A percentile compares a stretch with the other conserved stretches of the same genome.
phyloP scores from a whole-genome alignment of 2,797 vertebrate genomes.

The Chloroceryle inda region DNA sequence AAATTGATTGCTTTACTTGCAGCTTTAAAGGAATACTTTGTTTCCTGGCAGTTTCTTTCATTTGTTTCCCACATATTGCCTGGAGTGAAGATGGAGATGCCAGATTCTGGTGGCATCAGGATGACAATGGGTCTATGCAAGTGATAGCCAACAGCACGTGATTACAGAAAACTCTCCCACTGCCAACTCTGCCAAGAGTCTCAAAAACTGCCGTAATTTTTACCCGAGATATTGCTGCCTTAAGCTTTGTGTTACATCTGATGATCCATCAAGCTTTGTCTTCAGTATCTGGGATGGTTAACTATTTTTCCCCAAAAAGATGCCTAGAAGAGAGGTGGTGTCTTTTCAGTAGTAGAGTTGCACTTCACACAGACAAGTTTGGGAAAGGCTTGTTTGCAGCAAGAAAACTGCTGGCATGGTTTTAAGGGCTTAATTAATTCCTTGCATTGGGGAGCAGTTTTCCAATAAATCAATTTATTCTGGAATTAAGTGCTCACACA shows the following conservation, averaged over 20 bases:
- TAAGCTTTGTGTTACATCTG: neutral
- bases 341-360: neutral
- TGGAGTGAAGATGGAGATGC: neutral
- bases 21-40: neutral
- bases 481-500: neutral
- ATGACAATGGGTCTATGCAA: neutral
- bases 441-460: neutral
- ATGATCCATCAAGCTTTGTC: neutral
- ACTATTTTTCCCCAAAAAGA: neutral
- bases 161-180: neutral
- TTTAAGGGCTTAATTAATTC: constrained; percentile 24
- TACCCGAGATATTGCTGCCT: neutral
- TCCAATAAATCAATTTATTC: constrained; percentile 24
- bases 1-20: neutral
- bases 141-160: neutral
- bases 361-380: neutral
- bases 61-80: neutral
- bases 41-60: neutral
- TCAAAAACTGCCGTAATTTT: neutral
- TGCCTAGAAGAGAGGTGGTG: neutral
- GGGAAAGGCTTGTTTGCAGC: constrained; percentile 6
- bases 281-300: neutral
- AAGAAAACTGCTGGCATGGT: neutral
- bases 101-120: neutral
- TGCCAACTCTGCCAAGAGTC: neutral